Evolutionary conservation across 2,797 vertebrate genomes (phyloP).

Genomic region (Sebastes hubbsi): DNA sequence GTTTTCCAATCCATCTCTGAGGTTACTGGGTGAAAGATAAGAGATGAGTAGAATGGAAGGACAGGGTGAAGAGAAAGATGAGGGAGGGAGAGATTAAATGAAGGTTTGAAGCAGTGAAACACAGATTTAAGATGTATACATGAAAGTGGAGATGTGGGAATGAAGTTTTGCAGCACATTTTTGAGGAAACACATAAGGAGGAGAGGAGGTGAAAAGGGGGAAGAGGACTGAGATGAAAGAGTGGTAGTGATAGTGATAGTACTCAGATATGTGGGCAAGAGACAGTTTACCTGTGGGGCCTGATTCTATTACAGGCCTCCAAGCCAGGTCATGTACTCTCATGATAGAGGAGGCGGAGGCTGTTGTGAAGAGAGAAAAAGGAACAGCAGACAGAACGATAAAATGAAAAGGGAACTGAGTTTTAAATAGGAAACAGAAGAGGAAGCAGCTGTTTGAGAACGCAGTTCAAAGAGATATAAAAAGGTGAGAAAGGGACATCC

Average conservation of each 20-base stretch:
- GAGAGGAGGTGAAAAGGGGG: conserved; percentile 13
- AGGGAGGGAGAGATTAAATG: background rate
- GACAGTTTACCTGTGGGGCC: conserved; percentile 67
- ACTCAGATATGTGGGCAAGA: background rate
- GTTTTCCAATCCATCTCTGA: conserved; percentile 65
- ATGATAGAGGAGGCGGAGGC: conserved; percentile 42
- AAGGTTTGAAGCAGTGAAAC: background rate
- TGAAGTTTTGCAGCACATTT: background rate
- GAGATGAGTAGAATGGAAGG: conserved; percentile 1
- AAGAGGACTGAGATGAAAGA: conserved; percentile 5
- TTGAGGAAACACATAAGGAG: background rate
- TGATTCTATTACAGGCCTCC: conserved; percentile 72
- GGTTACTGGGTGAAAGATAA: conserved; percentile 56
- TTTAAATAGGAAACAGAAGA: conserved; percentile 11
- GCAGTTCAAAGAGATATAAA: background rate
- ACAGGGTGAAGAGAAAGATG: background rate
- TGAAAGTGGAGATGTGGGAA: background rate
- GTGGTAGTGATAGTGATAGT: background rate
- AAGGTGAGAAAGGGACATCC: background rate
- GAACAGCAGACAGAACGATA: background rate
- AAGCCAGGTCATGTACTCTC: conserved; percentile 75
- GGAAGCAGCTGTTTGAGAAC: background rate
- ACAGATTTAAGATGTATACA: background rate
- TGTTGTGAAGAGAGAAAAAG: conserved; percentile 29
- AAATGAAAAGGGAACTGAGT: conserved; percentile 8